Evolutionary conservation across 92 coral and sea anemone species (phyloP).

Genomic region (Porites rus): DNA sequence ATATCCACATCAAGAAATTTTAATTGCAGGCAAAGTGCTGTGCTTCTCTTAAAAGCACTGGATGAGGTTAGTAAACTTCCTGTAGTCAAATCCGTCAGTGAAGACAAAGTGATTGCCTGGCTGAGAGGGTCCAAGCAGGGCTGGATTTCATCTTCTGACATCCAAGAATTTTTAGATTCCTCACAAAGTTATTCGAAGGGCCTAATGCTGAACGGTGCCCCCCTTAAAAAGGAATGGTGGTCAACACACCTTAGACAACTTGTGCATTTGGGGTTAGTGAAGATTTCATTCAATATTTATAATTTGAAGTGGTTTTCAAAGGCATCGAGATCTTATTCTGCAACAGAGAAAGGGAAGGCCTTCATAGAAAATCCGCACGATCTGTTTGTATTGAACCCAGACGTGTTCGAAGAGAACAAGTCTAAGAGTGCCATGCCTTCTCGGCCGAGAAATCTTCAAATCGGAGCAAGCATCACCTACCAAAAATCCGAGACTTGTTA

Average conservation of each 20-base stretch:
- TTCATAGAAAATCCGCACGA: conserved; percentile 19
- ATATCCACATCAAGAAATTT: conserved; percentile 7
- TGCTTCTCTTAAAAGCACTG: conserved; percentile 48
- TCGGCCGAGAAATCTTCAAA: background rate
- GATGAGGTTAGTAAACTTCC: conserved; percentile 44
- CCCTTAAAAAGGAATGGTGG: conserved; percentile 38
- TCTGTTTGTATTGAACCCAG: background rate
- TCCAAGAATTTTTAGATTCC: conserved; percentile 30
- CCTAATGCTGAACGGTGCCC: conserved; percentile 3
- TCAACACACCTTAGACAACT: conserved; percentile 36
- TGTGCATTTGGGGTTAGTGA: conserved; percentile 30
- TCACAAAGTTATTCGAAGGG: conserved; percentile 50
- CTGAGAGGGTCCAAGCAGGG: conserved; percentile 33
- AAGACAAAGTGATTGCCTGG: conserved; percentile 52
- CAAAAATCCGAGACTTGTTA: conserved; percentile 15
- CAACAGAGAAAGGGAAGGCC: conserved; percentile 18
- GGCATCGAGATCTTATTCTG: conserved; percentile 35
- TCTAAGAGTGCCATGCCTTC: background rate
- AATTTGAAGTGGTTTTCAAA: background rate
- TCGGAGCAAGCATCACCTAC: conserved; percentile 35
- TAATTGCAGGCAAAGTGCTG: conserved; percentile 33
- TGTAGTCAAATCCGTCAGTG: conserved; percentile 23
- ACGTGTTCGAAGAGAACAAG: background rate
- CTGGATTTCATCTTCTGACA: conserved; percentile 44
- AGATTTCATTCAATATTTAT: conserved; percentile 35